A percentile compares a stretch with the other conserved stretches of the same genome.
Conservation (phyloP, 2,113 vertebrate species). For the Bufo bufo region DNA sequence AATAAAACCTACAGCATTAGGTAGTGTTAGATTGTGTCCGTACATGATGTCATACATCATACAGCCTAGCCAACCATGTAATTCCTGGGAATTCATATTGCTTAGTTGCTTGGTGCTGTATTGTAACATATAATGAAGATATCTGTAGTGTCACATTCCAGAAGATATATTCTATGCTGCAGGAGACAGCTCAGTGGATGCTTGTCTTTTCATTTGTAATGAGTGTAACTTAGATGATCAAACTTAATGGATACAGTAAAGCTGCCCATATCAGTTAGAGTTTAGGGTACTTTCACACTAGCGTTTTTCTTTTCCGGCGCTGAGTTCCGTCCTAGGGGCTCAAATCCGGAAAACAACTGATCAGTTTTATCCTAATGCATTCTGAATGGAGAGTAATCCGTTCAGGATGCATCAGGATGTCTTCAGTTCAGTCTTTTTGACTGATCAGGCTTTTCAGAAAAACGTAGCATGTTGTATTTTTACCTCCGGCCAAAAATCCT, state of each 20-base stretch:
- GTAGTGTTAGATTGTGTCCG: slow-evolving; percentile 10
- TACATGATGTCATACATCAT: neutral
- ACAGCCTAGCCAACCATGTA: neutral
- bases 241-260: neutral
- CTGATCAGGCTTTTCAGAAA: no score
- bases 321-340: no score
- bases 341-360: no score
- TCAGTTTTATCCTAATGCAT: no score
- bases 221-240: neutral
- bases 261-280: neutral
- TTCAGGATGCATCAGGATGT: no score
- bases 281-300: no score
- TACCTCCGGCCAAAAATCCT: no score
- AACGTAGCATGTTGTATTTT: no score
- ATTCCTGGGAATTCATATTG: neutral
- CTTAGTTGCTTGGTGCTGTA: neutral
- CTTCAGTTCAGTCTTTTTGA: no score
- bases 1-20: slow-evolving; percentile 19
- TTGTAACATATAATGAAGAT: neutral
- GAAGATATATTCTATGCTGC: neutral
- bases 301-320: no score
- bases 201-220: neutral
- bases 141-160: neutral
- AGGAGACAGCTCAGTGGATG: neutral
- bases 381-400: no score